Conservation (phyloP, 2,888 invertebrate genomes). For the Diplolepis rosae region DNA sequence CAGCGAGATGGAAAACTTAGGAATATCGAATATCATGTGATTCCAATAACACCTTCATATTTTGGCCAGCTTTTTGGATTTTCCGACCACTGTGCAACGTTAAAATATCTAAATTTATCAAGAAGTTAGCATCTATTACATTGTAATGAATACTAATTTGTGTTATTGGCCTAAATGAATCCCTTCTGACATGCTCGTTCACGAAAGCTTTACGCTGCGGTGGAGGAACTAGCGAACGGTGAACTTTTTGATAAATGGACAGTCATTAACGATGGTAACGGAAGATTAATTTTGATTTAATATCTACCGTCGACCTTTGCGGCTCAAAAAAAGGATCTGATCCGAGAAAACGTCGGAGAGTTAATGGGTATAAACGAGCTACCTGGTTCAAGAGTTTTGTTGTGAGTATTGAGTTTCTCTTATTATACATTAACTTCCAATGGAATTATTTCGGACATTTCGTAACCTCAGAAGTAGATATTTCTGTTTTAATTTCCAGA, state of each 20-base stretch:
- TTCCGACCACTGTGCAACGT: too few species aligned
- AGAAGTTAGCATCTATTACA: background rate
- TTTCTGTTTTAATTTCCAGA: too few species aligned
- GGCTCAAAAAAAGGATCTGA: background rate
- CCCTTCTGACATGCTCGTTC: slow-evolving; percentile 12
- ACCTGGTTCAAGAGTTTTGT: background rate
- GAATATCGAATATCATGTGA: too few species aligned
- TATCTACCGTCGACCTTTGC: slow-evolving; percentile 20
- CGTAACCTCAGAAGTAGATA: too few species aligned
- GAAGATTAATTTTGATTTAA: slow-evolving; percentile 24
- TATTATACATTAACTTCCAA: background rate
- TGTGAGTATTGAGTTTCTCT: background rate
- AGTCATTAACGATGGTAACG: slow-evolving; percentile 22
- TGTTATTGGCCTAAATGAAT: slow-evolving; percentile 16
- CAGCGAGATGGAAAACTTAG: too few species aligned
- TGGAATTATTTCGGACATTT: background rate
- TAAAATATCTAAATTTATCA: too few species aligned
- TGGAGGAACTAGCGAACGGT: background rate
- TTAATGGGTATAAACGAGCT: slow-evolving; percentile 21
- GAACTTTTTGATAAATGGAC: slow-evolving; percentile 31
- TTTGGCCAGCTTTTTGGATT: too few species aligned
- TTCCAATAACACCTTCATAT: too few species aligned
- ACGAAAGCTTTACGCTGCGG: background rate
- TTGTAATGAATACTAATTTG: slow-evolving; percentile 21
- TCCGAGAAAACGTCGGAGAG: slow-evolving; percentile 19